Conservation (phyloP, 2,888 invertebrate species). For the Halocaridina rubra region DNA sequence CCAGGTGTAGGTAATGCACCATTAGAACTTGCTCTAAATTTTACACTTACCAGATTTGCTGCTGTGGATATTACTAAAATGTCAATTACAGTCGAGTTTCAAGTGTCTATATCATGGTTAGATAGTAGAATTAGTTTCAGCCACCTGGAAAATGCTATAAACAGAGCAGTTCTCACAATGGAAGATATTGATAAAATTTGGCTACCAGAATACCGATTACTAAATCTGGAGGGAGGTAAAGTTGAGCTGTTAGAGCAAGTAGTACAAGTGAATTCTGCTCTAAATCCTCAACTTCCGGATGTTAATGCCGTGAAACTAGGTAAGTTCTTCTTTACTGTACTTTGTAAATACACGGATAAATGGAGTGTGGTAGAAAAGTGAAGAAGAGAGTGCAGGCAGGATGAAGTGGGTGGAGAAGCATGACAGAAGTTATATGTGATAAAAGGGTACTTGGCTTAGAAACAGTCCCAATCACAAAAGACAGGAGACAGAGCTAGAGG, state of each 20-base stretch:
- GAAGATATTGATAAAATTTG: constrained; percentile 4
- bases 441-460: no score
- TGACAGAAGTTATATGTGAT: no score
- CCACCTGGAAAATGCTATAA: constrained; percentile 10
- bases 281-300: neutral
- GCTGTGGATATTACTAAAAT: neutral
- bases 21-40: neutral
- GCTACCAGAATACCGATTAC: neutral
- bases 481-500: no score
- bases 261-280: neutral
- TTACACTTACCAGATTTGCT: neutral
- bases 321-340: neutral
- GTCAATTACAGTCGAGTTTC: constrained; percentile 1
- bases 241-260: neutral
- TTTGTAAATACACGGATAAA: neutral
- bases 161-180: neutral
- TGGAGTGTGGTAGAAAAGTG: neutral
- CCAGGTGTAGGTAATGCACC: neutral
- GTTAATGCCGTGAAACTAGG: constrained; percentile 10
- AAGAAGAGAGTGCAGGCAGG: no score
- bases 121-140: constrained; percentile 1
- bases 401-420: no score
- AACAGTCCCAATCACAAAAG: no score
- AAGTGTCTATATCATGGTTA: neutral
- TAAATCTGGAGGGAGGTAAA: neutral